Base-by-base conservation (phyloP, 2,888 invertebrate species). In the Micoletzkya japonica region DNA sequence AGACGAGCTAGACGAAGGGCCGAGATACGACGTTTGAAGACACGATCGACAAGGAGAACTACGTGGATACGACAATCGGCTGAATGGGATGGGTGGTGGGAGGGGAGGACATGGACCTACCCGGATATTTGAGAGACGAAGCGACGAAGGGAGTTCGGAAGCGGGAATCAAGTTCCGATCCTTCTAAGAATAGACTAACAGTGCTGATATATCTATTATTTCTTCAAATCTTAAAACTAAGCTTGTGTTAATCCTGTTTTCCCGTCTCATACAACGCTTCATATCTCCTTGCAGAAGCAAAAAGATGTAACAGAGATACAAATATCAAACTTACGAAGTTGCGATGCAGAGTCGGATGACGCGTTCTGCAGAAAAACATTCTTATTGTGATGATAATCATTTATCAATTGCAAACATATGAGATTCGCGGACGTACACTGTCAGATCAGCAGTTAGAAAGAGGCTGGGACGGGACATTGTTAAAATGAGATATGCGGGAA, bases 11-110 rank as follows among this genome's bases (percentile, higher is more conserved):
- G 20, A 10, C 68, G 28, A n/a, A 68, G 34, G 14, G 64, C 52
- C 2, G 64, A 66, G 36, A 66, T 66, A 17, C 44, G 56, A 30
- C 67, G 37, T 44, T 28, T 30, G 44, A 56, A 67, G 7, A 57
- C 67, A 24, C 67, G 67, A 57, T 67, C 67, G n/a, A 67, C 67
- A 20, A 67, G 56, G 14, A 67, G 57, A 67, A 67, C n/a, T 10
- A 67, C 57, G 34, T 67, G 56, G n/a, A 67, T 44, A 17, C 34
- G 56, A 17, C 67, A 67, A 44, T 67, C 56, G 17, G 44, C 67
- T 67, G 20, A n/a, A 57, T 37, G 14, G 4, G 60, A 57, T 2
- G n/a, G n/a, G 44, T 63, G 32, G 4, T 52, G 52, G 24, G 6
- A n/a, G n/a, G 6, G 14, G 52, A 14, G 14, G 6, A 14, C 52